Conservation (phyloP, 2,888 invertebrate species). For the Dryomyza anilis region DNA sequence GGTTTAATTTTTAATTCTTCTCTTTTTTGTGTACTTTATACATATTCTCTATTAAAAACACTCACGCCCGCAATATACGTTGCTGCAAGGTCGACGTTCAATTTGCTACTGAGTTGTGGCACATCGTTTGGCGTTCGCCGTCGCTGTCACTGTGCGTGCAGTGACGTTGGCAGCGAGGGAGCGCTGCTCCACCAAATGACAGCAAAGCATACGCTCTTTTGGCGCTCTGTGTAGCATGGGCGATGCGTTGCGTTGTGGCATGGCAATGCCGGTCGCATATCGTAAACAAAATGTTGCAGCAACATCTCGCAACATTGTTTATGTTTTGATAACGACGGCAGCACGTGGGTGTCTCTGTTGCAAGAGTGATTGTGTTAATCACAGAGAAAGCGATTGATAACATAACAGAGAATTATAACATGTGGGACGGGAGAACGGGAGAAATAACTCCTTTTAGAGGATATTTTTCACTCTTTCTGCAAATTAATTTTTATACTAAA, state of each 20-base stretch:
- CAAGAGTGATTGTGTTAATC: no score
- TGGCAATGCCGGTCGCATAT: constrained; percentile 30
- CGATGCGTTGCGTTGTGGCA: constrained; percentile 22
- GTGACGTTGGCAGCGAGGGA: neutral
- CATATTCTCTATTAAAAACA: constrained; percentile 11
- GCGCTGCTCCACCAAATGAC: constrained; percentile 4
- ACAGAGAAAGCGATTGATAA: no score
- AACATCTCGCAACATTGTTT: constrained; percentile 15
- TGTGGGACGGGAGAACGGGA: no score
- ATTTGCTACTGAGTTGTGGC: constrained; percentile 39
- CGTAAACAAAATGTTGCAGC: constrained; percentile 3
- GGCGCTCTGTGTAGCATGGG: constrained; percentile 16
- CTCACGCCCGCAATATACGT: constrained; percentile 25
- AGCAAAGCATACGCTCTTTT: neutral
- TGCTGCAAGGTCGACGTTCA: constrained; percentile 37
- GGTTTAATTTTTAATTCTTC: neutral
- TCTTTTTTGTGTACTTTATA: no score
- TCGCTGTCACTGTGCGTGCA: constrained; percentile 26
- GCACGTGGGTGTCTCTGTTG: constrained; percentile 35
- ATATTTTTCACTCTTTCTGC: no score
- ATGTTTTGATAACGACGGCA: constrained; percentile 19
- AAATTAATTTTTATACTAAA: no score
- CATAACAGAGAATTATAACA: no score
- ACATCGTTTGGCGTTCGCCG: constrained; percentile 14
- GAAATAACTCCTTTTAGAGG: no score